phyloP scores from a whole-genome alignment of 2,888 invertebrate genomes.

The Eustalomyia histrio region DNA sequence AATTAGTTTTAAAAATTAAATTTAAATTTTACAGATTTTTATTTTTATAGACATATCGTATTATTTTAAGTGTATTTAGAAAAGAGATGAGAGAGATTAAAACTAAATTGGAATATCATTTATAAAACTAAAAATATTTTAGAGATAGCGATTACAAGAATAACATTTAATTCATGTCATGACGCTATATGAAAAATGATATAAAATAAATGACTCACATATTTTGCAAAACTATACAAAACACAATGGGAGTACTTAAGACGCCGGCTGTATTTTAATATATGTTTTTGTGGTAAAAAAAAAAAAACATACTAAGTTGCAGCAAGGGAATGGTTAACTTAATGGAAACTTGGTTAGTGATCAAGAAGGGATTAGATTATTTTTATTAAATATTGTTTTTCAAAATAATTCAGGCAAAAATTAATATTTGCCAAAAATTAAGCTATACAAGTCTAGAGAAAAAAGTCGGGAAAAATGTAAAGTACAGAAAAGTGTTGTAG shows the following conservation, averaged over 20 bases:
- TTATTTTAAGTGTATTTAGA: too few species aligned
- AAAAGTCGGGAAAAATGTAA: too few species aligned
- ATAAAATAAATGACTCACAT: slow-evolving; percentile 6
- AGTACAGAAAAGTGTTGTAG: too few species aligned
- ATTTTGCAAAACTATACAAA: slow-evolving; percentile 11
- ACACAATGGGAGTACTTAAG: slow-evolving; percentile 54
- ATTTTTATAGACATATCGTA: too few species aligned
- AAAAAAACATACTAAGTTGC: neutral
- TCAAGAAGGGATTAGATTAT: too few species aligned
- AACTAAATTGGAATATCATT: neutral
- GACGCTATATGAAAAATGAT: slow-evolving; percentile 43
- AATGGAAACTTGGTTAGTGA: too few species aligned
- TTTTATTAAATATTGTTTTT: too few species aligned
- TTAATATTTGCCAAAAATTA: too few species aligned
- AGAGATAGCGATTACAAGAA: neutral
- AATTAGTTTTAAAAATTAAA: too few species aligned
- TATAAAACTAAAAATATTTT: neutral
- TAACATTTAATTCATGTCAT: slow-evolving; percentile 28
- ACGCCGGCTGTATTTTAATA: slow-evolving; percentile 55
- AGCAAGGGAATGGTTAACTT: neutral
- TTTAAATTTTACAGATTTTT: too few species aligned
- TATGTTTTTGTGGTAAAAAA: slow-evolving; percentile 43
- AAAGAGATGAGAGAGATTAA: neutral
- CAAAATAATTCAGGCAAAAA: too few species aligned
- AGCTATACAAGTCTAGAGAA: too few species aligned